Base-by-base conservation (phyloP, 2,797 vertebrate species). In the Eulemur rubriventer region DNA sequence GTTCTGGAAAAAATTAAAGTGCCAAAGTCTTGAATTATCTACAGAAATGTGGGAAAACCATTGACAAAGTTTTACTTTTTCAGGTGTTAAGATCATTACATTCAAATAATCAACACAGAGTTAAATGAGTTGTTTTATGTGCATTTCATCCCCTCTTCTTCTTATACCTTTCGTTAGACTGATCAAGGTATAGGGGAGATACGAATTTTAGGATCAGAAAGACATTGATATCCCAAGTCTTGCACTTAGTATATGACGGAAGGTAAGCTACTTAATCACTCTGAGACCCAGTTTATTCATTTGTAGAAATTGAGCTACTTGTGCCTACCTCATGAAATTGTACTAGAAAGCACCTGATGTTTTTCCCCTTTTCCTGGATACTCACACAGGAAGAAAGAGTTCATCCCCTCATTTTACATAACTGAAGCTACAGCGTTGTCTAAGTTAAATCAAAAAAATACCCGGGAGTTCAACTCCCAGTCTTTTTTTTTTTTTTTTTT, bases 1-100 rank as follows among this genome's bases (percentile, higher is more conserved):
- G 43, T 95, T 95, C 43, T 96, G 79, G 55, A 61, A 90, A 78
- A 86, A 87, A 81, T 59, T n/a, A n/a, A n/a, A n/a, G n/a, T n/a
- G n/a, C n/a, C n/a, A n/a, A n/a, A n/a, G n/a, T n/a, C 50, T 57
- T 89, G 26, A 95, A 86, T 61, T 93, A 93, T 33, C 48, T 63
- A 89, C 22, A 94, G 52, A 43, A 92, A 70, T 46, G 13, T 76
- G 26, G 46, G 67, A 48, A 95, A 84, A 85, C 52, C 52, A 78
- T 80, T 84, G 69, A 67, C 2, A 65, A 24, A 16, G 17, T 78
- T 78, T 75, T 80, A 55, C 87, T 59, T 79, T 91, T 90, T 94
- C 67, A 94, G 43, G 26, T 89, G 63, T 92, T 30, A 95, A 17
- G 18, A 81, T 59, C 46, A 35, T 81, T 85, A 18, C 46, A 83